Evolutionary conservation across 2,113 vertebrate species (phyloP).

Genomic region (Forbesichthys agassizii): DNA sequence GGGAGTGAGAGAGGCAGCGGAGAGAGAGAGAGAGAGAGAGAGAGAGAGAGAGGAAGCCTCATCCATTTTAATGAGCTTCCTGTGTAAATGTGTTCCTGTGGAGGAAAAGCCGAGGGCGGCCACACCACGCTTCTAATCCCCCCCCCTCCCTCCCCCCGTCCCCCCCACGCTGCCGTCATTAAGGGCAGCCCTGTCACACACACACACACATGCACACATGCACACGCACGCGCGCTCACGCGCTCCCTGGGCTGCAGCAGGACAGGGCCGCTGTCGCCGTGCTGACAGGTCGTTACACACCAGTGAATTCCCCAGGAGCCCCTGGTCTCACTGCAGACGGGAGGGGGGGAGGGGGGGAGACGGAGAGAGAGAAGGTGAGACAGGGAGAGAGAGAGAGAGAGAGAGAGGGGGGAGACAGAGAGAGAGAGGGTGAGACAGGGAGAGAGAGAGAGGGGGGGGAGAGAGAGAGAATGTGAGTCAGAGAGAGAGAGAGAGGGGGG

Average conservation of each 20-base stretch:
- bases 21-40: conserved; percentile 21
- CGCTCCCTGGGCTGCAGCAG: conserved; percentile 59
- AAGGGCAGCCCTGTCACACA: conserved; percentile 73
- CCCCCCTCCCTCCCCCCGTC: background rate
- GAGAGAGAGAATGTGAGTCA: too few species aligned
- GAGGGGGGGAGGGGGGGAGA: conserved; percentile 37
- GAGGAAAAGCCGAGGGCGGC: conserved; percentile 77
- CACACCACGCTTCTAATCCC: conserved; percentile 75
- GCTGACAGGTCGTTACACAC: conserved; percentile 83
- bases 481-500: too few species aligned
- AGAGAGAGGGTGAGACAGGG: too few species aligned
- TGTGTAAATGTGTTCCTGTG: conserved; percentile 83
- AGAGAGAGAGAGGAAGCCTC: conserved; percentile 65
- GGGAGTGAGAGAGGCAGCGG: conserved; percentile 47
- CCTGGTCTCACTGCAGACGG: conserved; percentile 70
- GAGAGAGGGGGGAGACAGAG: too few species aligned
- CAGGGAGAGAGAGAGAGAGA: conserved; percentile 1
- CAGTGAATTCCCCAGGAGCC: conserved; percentile 77
- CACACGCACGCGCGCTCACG: conserved; percentile 24
- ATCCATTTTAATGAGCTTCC: conserved; percentile 87
- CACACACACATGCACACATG: conserved; percentile 17
- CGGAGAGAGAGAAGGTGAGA: conserved; percentile 11
- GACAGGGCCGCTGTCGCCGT: conserved; percentile 73
- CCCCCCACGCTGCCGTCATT: conserved; percentile 79
- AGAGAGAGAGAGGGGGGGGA: too few species aligned